Base-by-base conservation (phyloP, 2,797 vertebrate genomes). In the Sphenopsis melanotis region DNA sequence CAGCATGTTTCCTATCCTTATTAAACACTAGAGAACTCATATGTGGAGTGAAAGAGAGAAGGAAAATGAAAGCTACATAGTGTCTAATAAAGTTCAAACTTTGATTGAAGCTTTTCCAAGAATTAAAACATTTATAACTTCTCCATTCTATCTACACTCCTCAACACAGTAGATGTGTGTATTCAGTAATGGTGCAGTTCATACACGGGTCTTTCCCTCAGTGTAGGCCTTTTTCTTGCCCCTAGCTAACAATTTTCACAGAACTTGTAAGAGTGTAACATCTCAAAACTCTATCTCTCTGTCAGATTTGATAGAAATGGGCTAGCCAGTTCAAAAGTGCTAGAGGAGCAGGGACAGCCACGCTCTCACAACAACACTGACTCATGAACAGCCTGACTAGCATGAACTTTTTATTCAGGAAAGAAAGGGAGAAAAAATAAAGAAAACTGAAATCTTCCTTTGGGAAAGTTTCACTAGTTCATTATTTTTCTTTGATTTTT, bases 21-120 rank as follows among this genome's bases (percentile, higher is more conserved):
- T 94, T 95, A 91, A 95, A 89, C 89, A 83, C 93, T 55, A 68
- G 82, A 93, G 91, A 91, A 57, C 93, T 91, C 72, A 27, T 68
- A 89, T 22, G 36, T 64, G 37, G 20, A 91, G 12, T 12, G n/a
- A 90, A 75, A 71, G 36, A 63, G 27, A 87, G 44, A 82, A 87
- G 29, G 21, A 82, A 81, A 87, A 94, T 77, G 41, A 83, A 92
- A 89, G 56, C 61, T 76, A 81, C 61, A 71, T 41, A 42, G 9
- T 44, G 15, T 60, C 61, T 91, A 94, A 92, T 94, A 93, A 94
- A 90, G 34, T 83, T 91, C 79, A 78, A 83, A 75, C 30, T 89
- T 91, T 90, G 95, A 96, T 23, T 74, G 87, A 96, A 93, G 61
- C 16, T 85, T 69, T 94, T 71, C n/a, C 39, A 74, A 85, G 56